Conservation (phyloP, 2,888 invertebrate species). For the Euphydryas editha region DNA sequence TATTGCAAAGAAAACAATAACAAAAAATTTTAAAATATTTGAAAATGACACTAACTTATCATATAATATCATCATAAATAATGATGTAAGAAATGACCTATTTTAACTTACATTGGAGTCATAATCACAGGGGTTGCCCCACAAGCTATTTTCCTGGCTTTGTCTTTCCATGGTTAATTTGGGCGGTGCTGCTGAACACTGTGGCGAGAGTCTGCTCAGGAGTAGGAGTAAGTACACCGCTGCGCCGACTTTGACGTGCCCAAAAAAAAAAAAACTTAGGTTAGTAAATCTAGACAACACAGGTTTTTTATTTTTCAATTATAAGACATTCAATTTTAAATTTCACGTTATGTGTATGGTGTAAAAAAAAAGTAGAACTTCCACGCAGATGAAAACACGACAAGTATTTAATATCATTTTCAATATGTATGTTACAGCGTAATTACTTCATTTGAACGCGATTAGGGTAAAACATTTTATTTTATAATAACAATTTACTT, state of each 20-base stretch:
- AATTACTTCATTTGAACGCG: not conserved
- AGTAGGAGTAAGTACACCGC: conserved; percentile 74
- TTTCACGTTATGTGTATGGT: not conserved
- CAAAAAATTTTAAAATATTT: not conserved
- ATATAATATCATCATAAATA: too few relatives aligned
- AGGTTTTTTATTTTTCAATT: too few relatives aligned
- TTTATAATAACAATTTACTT: conserved; percentile 30
- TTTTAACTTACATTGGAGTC: conserved; percentile 47
- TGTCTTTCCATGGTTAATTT: conserved; percentile 63
- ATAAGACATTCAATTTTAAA: too few relatives aligned
- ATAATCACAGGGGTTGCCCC: conserved; percentile 76
- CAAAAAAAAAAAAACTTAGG: conserved; percentile 47
- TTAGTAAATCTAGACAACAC: not conserved
- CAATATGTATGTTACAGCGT: too few relatives aligned
- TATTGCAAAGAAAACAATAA: not conserved
- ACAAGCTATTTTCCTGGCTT: conserved; percentile 60
- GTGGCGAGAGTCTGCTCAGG: conserved; percentile 68
- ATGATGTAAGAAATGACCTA: not conserved
- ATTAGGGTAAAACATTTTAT: conserved; percentile 20
- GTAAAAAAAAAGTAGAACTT: too few relatives aligned
- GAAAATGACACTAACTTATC: not conserved
- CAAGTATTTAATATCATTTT: not conserved
- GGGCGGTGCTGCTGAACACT: conserved; percentile 71
- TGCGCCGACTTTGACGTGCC: conserved; percentile 80
- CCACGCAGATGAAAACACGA: not conserved